Evolutionary conservation across 1,140 invertebrate genomes (phyloP).

Genomic region (Drosophila malerkotliana): DNA sequence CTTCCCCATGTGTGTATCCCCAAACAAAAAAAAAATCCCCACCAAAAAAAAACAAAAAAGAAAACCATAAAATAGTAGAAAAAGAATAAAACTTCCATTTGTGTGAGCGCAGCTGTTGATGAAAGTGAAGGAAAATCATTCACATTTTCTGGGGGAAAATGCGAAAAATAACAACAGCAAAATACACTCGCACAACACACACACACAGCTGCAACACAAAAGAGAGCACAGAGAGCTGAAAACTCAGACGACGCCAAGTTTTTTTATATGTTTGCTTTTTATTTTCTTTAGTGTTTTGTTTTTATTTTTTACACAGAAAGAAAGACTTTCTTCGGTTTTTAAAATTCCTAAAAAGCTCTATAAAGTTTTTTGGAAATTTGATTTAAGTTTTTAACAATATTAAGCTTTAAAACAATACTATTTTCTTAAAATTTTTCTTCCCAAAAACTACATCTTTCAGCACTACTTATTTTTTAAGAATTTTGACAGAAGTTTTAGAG

Average conservation of each 20-base stretch:
- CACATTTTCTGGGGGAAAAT: slow-evolving; percentile 63
- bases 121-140: slow-evolving; percentile 77
- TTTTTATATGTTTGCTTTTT: slow-evolving; percentile 36
- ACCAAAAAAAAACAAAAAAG: slow-evolving; percentile 35
- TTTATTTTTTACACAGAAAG: slow-evolving; percentile 13
- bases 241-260: slow-evolving; percentile 68
- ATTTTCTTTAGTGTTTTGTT: slow-evolving; percentile 38
- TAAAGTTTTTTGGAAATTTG: too few relatives aligned
- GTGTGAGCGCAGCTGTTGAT: slow-evolving; percentile 76
- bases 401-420: too few relatives aligned
- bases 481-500: too few relatives aligned
- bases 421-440: too few relatives aligned
- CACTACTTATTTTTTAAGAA: too few relatives aligned
- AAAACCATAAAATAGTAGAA: slow-evolving; percentile 27
- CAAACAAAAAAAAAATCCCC: slow-evolving; percentile 23
- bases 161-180: slow-evolving; percentile 48
- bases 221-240: slow-evolving; percentile 46
- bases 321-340: background rate
- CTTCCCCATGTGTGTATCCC: slow-evolving; percentile 46
- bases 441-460: too few relatives aligned
- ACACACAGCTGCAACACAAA: slow-evolving; percentile 45
- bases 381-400: too few relatives aligned
- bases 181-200: slow-evolving; percentile 17
- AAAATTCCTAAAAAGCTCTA: too few relatives aligned
- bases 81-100: slow-evolving; percentile 53